A percentile compares a stretch with the other conserved stretches of the same genome.
These are phyloP conservation scores for Cecidostiba fungosa DNA, from an alignment of 2,888 invertebrate species.

Conservation along the genomic window DNA sequence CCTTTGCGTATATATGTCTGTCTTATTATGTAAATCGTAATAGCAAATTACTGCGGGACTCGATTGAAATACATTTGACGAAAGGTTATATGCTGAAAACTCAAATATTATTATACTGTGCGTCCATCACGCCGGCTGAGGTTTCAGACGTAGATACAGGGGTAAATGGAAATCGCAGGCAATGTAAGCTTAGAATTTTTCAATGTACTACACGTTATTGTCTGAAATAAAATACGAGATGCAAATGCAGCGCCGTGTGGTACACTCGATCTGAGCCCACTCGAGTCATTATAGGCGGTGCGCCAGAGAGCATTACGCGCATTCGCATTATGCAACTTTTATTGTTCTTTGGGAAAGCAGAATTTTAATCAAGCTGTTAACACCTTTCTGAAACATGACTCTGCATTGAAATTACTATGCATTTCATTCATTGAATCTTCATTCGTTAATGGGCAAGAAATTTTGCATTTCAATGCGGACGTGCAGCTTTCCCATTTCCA, in stretches of 20 bases:
- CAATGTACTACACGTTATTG: slow-evolving; percentile 2
- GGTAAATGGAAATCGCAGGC: background rate
- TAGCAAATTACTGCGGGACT: background rate
- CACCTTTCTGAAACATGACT: slow-evolving; percentile 21
- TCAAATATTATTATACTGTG: too few species aligned
- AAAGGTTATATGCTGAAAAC: background rate
- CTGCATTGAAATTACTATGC: slow-evolving; percentile 17
- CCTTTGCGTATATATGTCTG: background rate
- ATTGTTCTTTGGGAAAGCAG: slow-evolving; percentile 46
- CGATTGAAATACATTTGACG: background rate
- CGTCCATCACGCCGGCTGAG: too few species aligned
- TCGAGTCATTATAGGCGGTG: slow-evolving; percentile 20
- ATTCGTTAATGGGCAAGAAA: background rate
- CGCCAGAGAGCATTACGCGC: slow-evolving; percentile 21
- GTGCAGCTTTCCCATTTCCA: background rate
- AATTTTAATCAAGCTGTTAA: slow-evolving; percentile 55
- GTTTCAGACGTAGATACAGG: too few species aligned
- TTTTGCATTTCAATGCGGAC: slow-evolving; percentile 12
- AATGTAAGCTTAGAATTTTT: slow-evolving; percentile 17
- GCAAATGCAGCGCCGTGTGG: background rate
- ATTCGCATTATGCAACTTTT: slow-evolving; percentile 43
- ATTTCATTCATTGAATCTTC: slow-evolving; percentile 24
- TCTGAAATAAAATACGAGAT: slow-evolving; percentile 3
- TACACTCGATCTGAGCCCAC: slow-evolving; percentile 27
- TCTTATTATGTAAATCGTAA: background rate